Evolutionary conservation across 1,140 invertebrate genomes (phyloP).

Genomic region (Idris sp.): DNA sequence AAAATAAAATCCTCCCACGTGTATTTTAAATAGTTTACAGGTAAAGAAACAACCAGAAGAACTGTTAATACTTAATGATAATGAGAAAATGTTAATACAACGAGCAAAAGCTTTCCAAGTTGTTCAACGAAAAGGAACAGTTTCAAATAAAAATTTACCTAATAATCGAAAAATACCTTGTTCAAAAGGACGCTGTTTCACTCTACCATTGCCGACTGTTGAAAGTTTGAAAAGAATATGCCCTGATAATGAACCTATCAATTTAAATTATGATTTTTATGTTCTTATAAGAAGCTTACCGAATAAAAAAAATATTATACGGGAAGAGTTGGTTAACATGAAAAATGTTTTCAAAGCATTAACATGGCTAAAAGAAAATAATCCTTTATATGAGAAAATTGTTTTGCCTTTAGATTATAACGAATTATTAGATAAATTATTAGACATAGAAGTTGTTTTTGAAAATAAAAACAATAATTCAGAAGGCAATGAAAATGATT

Average conservation of each 20-base stretch:
- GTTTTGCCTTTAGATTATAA: neutral
- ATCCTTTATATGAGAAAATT: too few relatives aligned
- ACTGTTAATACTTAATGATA: slow-evolving; percentile 54
- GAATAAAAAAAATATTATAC: slow-evolving; percentile 14
- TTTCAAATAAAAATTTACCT: slow-evolving; percentile 64
- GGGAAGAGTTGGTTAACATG: slow-evolving; percentile 23
- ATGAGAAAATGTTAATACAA: slow-evolving; percentile 55
- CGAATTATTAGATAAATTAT: slow-evolving; percentile 8
- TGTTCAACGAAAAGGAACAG: slow-evolving; percentile 60
- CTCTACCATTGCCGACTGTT: slow-evolving; percentile 65
- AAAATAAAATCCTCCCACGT: slow-evolving; percentile 21
- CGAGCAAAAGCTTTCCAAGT: slow-evolving; percentile 62
- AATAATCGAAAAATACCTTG: slow-evolving; percentile 53
- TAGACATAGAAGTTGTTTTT: slow-evolving; percentile 4
- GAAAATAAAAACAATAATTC: neutral
- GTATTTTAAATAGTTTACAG: slow-evolving; percentile 17
- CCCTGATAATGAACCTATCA: slow-evolving; percentile 31
- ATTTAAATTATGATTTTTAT: slow-evolving; percentile 50
- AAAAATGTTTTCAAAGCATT: slow-evolving; percentile 13
- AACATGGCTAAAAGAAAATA: neutral
- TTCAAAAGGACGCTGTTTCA: slow-evolving; percentile 64
- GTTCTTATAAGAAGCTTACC: slow-evolving; percentile 11
- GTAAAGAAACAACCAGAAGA: slow-evolving; percentile 8
- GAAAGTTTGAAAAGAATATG: slow-evolving; percentile 64
- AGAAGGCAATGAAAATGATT: neutral